Evolutionary conservation across 2,113 vertebrate genomes (phyloP), one percentile per base, ranked within the genome.

Genomic region (Desmodus rotundus): DNA sequence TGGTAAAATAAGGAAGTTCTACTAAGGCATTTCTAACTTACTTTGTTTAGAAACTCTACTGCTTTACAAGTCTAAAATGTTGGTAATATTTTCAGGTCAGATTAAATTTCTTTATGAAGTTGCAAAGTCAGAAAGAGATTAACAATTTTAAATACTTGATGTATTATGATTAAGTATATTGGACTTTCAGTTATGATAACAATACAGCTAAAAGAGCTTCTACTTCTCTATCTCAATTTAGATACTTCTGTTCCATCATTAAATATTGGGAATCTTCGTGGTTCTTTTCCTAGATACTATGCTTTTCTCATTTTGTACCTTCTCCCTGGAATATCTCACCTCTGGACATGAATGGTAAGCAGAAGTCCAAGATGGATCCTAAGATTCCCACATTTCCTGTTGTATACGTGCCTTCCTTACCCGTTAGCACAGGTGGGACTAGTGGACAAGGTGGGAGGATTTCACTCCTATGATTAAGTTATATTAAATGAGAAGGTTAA

Each of bases 111-210:
- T 83, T 94, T 81, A 85, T 78, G 73, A 90, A n/a, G 43, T 68
- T 73, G 6, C 2, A 58, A 86, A 91, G 41, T n/a, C n/a, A 85
- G 17, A 85, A 95, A 94, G 45, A 94, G 77, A 87, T 47, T 7
- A 88, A 61, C 85, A 54, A 96, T 82, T 95, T 95, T 28, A 89
- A 89, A 68, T 85, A 43, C 9, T 87, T 82, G 26, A 24, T 88
- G 14, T 41, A 31, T 93, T 91, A 54, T 80, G 33, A 28, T 54
- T 86, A 86, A 93, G 24, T 16, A 61, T 82, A 73, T 73, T 93
- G 33, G 20, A 72, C 2, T 78, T 54, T 82, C n/a, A 58, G 63
- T 93, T 86, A 89, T 73, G 56, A 82, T 73, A 81, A 74, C 26
- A 80, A 56, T 50, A 70, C 33, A 72, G 92, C 78, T 80, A 70